phyloP scores from a whole-genome alignment of 1,140 invertebrate species.

The Lasioglossum albipes region DNA sequence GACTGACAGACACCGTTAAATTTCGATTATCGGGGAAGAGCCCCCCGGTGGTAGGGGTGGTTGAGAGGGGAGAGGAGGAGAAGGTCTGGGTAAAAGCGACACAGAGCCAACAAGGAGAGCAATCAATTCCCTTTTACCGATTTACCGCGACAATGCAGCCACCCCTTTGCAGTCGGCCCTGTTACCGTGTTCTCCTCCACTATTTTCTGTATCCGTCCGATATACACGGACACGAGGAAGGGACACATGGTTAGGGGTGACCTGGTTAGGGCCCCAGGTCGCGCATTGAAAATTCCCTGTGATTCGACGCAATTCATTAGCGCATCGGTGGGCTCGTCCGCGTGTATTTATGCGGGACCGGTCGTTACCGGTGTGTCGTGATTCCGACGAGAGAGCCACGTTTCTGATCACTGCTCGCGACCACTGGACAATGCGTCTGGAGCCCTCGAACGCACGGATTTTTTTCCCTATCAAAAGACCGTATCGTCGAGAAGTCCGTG shows the following conservation, averaged over 20 bases:
- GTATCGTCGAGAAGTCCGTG: background rate
- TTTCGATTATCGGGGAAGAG: constrained; percentile 52
- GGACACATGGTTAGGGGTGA: background rate
- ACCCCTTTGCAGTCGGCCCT: constrained; percentile 4
- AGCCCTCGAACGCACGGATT: background rate
- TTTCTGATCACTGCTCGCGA: constrained; percentile 55
- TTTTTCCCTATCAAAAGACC: background rate
- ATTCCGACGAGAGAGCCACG: constrained; percentile 62
- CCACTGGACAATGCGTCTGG: constrained; percentile 3
- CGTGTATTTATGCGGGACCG: constrained; percentile 75
- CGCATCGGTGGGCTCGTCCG: constrained; percentile 38
- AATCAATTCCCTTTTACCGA: constrained; percentile 74
- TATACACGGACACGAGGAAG: constrained; percentile 26
- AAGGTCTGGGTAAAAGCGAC: background rate
- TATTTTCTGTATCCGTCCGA: constrained; percentile 14
- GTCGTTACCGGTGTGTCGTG: constrained; percentile 64
- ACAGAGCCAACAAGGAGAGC: constrained; percentile 50
- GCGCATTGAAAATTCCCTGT: constrained; percentile 75
- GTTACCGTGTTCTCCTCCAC: background rate
- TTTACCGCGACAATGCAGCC: constrained; percentile 64
- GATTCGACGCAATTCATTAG: constrained; percentile 75
- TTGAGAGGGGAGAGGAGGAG: too few species aligned
- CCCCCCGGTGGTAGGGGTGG: background rate
- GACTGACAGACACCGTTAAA: constrained; percentile 48
- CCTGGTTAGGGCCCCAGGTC: background rate